Base-by-base conservation (phyloP, 2,797 vertebrate species). In the Jordanella pulchra region DNA sequence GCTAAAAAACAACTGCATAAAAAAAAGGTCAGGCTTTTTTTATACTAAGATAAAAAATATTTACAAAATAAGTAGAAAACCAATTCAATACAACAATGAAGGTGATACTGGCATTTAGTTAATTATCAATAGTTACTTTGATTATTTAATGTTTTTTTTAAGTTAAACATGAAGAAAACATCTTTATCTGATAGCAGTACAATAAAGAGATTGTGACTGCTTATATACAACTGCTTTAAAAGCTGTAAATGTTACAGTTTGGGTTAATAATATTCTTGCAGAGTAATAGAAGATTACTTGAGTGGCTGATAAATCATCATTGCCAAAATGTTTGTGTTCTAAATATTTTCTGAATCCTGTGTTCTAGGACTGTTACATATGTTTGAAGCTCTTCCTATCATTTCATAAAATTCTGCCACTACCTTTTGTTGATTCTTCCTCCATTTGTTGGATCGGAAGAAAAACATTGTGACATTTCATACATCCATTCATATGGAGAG, bases 401-500 rank as follows among this genome's bases (percentile, higher is more conserved):
- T 25, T 63, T 21, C 12, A 44, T 25, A 15, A 64, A 42, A 44
- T 25, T 13, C 39, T 44, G 39, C 39, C 15, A 12, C 60, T n/a
- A 21, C n/a, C 60, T 63, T 63, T 44, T 44, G n/a, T 25, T 42
- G 23, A 63, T 42, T 63, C n/a, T 44, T 44, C 14, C 23, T 44
- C 39, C 10, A 25, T 63, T 44, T 44, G 14, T 25, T 63, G 35
- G 60, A 15, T 42, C 42, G 0, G 5, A 44, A 44, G n/a, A n/a
- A n/a, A n/a, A n/a, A n/a, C 35, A 25, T 42, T 14, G 39, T 64
- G 23, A 25, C 35, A 15, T 64, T 17, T 44, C 60, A 44, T 25
- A 44, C 60, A 63, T 23, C 23, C 39, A 27, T 69, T 55, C 64
- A 35, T 65, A 51, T 79, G 55, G 65, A 75, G 44, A 86, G 79